A percentile compares a stretch with the other conserved stretches of the same genome.
phyloP scores from a whole-genome alignment of 2,797 vertebrate genomes.

The Scomberomorus guttatus region DNA sequence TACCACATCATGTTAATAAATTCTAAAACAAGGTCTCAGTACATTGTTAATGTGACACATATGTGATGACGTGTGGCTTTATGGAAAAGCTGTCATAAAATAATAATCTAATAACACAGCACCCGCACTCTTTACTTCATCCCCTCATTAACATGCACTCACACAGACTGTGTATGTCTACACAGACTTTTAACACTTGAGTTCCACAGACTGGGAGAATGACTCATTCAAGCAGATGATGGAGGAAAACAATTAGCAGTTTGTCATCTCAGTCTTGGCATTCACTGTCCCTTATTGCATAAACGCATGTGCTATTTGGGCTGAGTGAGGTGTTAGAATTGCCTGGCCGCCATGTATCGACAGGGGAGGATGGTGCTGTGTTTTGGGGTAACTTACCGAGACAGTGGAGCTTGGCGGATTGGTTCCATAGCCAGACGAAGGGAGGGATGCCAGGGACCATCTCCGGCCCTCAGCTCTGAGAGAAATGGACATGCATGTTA shows the following conservation, averaged over 20 bases:
- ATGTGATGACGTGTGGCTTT: neutral
- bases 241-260: slow-evolving; percentile 76
- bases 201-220: slow-evolving; percentile 58
- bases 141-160: slow-evolving; percentile 30
- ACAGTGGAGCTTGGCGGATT: slow-evolving; percentile 98
- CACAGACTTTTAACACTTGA: slow-evolving; percentile 22
- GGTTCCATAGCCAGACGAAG: slow-evolving; percentile 98
- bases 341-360: slow-evolving; percentile 28
- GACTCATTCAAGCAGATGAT: slow-evolving; percentile 77
- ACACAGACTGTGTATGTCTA: slow-evolving; percentile 49
- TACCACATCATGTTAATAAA: neutral
- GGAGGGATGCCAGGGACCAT: slow-evolving; percentile 97
- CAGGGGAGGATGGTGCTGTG: slow-evolving; percentile 4
- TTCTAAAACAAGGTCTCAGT: neutral
- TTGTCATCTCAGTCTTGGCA: slow-evolving; percentile 69
- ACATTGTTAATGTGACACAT: slow-evolving; percentile 12
- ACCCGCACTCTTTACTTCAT: neutral
- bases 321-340: slow-evolving; percentile 60
- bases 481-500: slow-evolving; percentile 66
- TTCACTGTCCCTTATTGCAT: slow-evolving; percentile 50
- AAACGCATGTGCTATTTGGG: slow-evolving; percentile 63
- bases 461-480: slow-evolving; percentile 95
- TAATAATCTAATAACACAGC: slow-evolving; percentile 15
- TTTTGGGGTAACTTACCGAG: slow-evolving; percentile 87
- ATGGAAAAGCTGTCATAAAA: slow-evolving; percentile 6